phyloP scores from a whole-genome alignment of 2,797 vertebrate species.

The Tiaroga cobitis region DNA sequence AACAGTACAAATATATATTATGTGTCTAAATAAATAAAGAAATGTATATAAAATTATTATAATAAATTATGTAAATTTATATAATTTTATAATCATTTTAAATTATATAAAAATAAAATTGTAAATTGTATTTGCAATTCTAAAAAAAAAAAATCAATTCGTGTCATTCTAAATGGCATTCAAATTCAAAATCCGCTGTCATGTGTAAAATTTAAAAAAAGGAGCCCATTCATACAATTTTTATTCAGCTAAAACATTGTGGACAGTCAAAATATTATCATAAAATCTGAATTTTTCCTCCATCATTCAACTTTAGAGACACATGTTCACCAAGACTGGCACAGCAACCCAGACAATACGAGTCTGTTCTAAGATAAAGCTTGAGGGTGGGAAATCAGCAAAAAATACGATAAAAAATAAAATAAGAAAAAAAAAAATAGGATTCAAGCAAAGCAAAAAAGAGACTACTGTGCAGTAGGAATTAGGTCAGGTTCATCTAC shows the following conservation, averaged over 20 bases:
- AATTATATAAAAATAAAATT: no score
- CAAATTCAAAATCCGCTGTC: not conserved
- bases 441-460: not conserved
- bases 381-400: not conserved
- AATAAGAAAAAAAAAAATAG: slow-evolving; percentile 50
- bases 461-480: slow-evolving; percentile 53
- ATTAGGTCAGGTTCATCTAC: slow-evolving; percentile 63
- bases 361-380: not conserved
- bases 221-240: not conserved
- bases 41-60: not conserved
- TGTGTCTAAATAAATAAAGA: not conserved
- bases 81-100: no score
- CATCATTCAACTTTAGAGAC: not conserved
- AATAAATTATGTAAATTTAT: not conserved
- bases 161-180: not conserved
- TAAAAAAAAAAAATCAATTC: no score
- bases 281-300: not conserved
- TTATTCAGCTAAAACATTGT: not conserved
- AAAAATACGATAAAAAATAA: not conserved
- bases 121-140: no score
- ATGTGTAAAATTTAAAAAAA: not conserved
- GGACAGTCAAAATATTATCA: not conserved
- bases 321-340: not conserved
- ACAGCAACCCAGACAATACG: not conserved
- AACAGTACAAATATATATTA: not conserved